phyloP scores from a whole-genome alignment of 1,140 invertebrate genomes.

The Zaprionus taronus region DNA sequence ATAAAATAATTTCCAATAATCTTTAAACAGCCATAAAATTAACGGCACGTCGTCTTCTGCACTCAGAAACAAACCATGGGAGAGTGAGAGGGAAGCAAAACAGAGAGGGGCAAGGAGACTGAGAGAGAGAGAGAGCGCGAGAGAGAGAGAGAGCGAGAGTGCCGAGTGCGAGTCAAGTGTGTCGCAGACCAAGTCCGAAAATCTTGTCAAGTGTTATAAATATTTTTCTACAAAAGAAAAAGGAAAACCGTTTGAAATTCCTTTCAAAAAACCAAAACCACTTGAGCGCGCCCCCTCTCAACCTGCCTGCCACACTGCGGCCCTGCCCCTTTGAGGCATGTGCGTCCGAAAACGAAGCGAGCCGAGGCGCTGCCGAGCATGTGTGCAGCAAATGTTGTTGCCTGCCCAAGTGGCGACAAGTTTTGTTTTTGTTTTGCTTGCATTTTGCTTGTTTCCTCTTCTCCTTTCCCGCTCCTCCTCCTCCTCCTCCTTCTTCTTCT shows the following conservation, averaged over 20 bases:
- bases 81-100: neutral
- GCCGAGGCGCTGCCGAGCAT: slow-evolving; percentile 36
- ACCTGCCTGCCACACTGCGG: neutral
- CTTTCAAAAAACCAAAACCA: slow-evolving; percentile 53
- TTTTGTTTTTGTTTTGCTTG: slow-evolving; percentile 41
- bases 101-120: neutral
- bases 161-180: slow-evolving; percentile 57
- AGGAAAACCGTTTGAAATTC: slow-evolving; percentile 66
- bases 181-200: slow-evolving; percentile 52
- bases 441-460: slow-evolving; percentile 19
- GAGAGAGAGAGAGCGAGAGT: neutral
- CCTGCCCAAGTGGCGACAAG: slow-evolving; percentile 53
- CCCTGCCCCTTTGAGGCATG: slow-evolving; percentile 11
- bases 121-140: neutral
- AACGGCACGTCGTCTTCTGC: slow-evolving; percentile 62
- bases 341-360: neutral
- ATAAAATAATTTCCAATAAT: slow-evolving; percentile 82
- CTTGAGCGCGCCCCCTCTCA: slow-evolving; percentile 54
- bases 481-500: slow-evolving; percentile 35
- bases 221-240: slow-evolving; percentile 66
- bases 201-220: slow-evolving; percentile 82
- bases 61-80: neutral
- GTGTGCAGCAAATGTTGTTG: slow-evolving; percentile 74
- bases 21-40: slow-evolving; percentile 80
- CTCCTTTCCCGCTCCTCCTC: neutral